Evolutionary conservation across 2,113 vertebrate species (phyloP).

Genomic region (Spea bombifrons): DNA sequence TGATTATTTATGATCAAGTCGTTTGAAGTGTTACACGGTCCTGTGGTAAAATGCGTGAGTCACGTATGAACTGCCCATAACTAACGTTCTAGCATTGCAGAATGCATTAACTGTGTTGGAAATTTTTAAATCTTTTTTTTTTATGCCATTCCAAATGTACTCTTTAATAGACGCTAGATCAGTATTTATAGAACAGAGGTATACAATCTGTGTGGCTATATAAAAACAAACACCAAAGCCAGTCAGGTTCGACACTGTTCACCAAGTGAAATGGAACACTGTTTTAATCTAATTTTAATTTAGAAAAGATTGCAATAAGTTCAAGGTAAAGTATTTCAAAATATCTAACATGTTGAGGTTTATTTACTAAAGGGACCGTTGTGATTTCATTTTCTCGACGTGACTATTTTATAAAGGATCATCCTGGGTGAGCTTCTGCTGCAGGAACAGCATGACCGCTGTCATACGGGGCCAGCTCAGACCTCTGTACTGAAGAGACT

Average conservation of each 20-base stretch:
- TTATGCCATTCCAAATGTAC: neutral
- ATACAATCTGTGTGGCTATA: conserved; percentile 10
- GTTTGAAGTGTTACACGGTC: conserved; percentile 6
- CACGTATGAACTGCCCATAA: conserved; percentile 13
- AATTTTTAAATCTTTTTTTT: neutral
- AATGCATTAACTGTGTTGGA: conserved; percentile 12
- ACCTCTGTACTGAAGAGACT: no score
- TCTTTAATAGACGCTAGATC: neutral
- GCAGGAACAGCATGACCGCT: no score
- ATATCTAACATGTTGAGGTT: no score
- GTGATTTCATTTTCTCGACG: no score
- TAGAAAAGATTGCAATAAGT: neutral
- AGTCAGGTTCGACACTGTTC: neutral
- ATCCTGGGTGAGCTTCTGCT: no score
- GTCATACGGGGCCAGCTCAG: no score
- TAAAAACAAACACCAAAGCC: conserved; percentile 17
- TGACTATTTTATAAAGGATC: no score
- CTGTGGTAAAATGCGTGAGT: conserved; percentile 25
- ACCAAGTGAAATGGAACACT: neutral
- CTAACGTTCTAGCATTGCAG: neutral
- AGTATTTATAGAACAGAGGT: conserved; percentile 7
- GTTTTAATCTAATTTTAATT: conserved; percentile 12
- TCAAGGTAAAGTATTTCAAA: no score
- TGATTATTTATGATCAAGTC: conserved; percentile 22
- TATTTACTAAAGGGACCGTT: no score